Evolutionary conservation across 2,888 invertebrate species (phyloP), one percentile per base, ranked within the genome.

Genomic region (Timema podura): DNA sequence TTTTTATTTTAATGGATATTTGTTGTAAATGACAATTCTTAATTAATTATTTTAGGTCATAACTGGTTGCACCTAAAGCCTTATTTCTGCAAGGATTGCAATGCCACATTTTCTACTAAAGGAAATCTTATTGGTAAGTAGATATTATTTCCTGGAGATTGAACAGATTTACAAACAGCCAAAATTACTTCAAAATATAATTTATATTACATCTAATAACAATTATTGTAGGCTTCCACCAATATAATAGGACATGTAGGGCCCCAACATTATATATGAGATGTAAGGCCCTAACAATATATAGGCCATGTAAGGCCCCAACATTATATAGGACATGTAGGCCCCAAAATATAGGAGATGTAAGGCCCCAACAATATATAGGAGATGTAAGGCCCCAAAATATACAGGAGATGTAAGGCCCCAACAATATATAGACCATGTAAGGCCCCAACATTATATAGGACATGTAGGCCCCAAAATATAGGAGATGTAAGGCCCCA

Each of bases 51-150:
- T 70, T 15, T 68, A 67, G 71, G 45, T 46, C 69, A 71, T 45
- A 67, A 51, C 6, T 71, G 66, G 68, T 49, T 61, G 44, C 69
- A 73, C 54, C 69, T 67, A 6, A 73, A 73, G 64, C 71, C 69
- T 13, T 71, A 73, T 49, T 64, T 46, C 16, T 73, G 73, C 51
- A 48, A 54, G 47, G 73, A 69, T 45, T 73, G 73, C n/a, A 48
- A 71, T 11, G 69, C 71, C 11, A 67, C 68, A 48, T 73, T 73
- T 65, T 69, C 73, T 5, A 66, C 73, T 9, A 73, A 68, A 68
- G 71, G 71, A 66, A 73, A 73, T 68, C 69, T 73, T 11, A 68
- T 73, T 30, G 71, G 73, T 71, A 61, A 57, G 71, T 45, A 49
- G 48, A 16, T 47, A 11, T n/a, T 67, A 16, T 9, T 64, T 30